Base-by-base conservation (phyloP, 35 echinoderm and acorn worm genomes). In the Ophiothrix spiculata region DNA sequence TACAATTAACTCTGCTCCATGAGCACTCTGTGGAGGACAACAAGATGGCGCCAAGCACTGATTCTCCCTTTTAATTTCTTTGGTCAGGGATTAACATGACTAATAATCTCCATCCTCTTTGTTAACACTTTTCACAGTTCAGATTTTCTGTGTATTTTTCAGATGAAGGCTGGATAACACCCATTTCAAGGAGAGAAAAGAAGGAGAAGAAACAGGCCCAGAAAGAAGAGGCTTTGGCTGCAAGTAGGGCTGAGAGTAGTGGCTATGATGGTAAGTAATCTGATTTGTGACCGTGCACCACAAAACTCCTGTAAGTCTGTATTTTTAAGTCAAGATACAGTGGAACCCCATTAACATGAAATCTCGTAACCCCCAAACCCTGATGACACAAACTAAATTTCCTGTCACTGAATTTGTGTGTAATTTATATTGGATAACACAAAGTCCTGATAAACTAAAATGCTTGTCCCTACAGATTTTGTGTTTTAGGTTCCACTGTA, bases 181-280 rank as follows among this genome's bases (percentile, higher is more conserved):
- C 60, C 60, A 69, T 69, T 25, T 2, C 25, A 4, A 6, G 10
- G 8, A 15, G 60, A n/a, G 60, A 69, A 28, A 69, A 69, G 23
- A 69, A 69, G 23, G 10, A 69, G 60, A 69, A 69, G 3, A 69
- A 69, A 28, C 60, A 69, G 25, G 60, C 60, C 1, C 60, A 69
- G 60, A 69, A 69, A 25, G 60, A 69, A 28, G 60, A 69, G 29
- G 60, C 60, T 69, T 69, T 69, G 29, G 60, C 60, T 12, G 60
- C 60, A 69, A 69, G 60, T n/a, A 69, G 25, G 29, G 60, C 60
- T 25, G 8, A 69, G 42, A 49, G 8, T 10, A 69, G 60, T n/a
- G 1, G 60, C 23, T 69, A 69, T 69, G 60, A 69, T 69, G 60
- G 60, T 69, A 69, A 69, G 60, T 69, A n/a, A n/a, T n/a, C n/a